These are phyloP conservation scores for Lathamus discolor DNA, from an alignment of 2,113 vertebrate species.

Conservation along the genomic window DNA sequence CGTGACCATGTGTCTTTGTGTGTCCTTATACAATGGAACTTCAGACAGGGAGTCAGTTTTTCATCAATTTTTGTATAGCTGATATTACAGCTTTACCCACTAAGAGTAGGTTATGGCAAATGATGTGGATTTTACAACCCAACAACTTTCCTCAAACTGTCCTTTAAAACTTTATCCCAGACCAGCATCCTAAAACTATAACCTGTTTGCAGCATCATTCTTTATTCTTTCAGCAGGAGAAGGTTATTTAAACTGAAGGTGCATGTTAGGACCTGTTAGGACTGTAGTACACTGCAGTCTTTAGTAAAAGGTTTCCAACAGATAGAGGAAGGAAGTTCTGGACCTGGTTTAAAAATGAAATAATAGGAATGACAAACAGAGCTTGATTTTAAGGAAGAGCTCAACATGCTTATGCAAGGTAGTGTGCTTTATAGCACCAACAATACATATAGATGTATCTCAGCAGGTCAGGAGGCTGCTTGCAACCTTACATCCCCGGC, in stretches of 20 bases:
- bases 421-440: not conserved
- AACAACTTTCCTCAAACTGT: not conserved
- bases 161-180: not conserved
- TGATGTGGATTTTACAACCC: not conserved
- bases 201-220: fast-evolving
- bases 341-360: not conserved
- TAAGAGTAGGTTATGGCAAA: not conserved
- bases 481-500: not conserved
- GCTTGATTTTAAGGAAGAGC: not conserved
- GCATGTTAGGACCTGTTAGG: not conserved
- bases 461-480: not conserved
- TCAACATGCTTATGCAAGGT: not conserved
- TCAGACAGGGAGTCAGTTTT: not conserved
- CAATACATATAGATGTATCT: not conserved
- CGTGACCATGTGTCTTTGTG: not conserved
- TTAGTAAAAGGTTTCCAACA: not conserved
- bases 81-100: not conserved
- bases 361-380: not conserved
- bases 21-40: not conserved
- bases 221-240: not conserved
- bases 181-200: not conserved
- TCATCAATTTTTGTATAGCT: not conserved
- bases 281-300: not conserved
- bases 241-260: not conserved
- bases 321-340: not conserved